Evolutionary conservation across 2,113 vertebrate species (phyloP), one percentile per base, ranked within the genome.

Genomic region (Sardina pilchardus): DNA sequence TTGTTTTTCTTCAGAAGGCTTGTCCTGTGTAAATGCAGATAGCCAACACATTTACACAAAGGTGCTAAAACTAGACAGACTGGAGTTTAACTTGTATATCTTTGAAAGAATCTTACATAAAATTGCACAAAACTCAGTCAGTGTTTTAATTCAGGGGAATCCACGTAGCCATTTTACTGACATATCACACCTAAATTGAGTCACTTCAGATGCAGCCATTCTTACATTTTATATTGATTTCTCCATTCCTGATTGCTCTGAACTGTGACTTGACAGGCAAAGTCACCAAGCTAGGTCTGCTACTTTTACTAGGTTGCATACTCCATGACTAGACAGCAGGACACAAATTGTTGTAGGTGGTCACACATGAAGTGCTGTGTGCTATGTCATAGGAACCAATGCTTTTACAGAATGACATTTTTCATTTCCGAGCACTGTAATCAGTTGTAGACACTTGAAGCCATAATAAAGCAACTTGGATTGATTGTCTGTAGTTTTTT

Each of bases 41-140:
- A 81, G 26, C 71, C 21, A 71, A 81, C 84, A 50, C 84, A 89
- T 84, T 84, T 82, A 88, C 89, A 90, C 86, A 24, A 85, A 85
- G 90, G 89, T 91, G 90, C 90, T 91, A 90, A 88, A 82, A 81
- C 88, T 86, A 84, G 83, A 82, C 30, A 88, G 83, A 89, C 88
- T 89, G 86, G 86, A 89, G 86, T 83, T 90, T 85, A 88, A 81
- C 86, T 59, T 89, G 80, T 82, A 88, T 82, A 82, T 82, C 86
- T 81, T 86, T 87, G 82, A 82, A 86, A 78, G 83, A 89, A 81
- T 2, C 82, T 83, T 85, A 34, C 5, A 83, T 78, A 26, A 53
- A 30, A 81, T 85, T 59, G 82, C 82, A 82, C 82, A 87, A 81
- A 84, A 83, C 12, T 36, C 59, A 42, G 36, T 50, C 82, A 83